Base-by-base conservation (phyloP, 2,113 vertebrate genomes). In the Platysternon megacephalum region DNA sequence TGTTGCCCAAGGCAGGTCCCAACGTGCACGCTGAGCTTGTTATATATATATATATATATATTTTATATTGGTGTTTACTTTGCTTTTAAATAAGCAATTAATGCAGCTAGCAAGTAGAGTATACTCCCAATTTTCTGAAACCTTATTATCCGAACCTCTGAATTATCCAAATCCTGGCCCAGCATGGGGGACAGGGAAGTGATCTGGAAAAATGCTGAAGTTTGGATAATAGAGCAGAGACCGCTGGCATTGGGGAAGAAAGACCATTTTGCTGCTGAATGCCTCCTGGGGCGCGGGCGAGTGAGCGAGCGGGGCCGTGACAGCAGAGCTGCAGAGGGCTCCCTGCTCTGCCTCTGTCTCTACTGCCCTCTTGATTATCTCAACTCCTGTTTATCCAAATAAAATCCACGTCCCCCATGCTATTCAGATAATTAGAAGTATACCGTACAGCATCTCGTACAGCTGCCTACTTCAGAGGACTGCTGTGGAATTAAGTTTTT, bases 1-100 rank as follows among this genome's bases (percentile, higher is more conserved):
- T 93, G 93, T 94, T 95, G 93, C 97, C 97, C 5, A 42, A 97
- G 96, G 97, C 96, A 93, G 85, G 94, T 95, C 95, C 65, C 90
- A 84, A 0, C 87, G 86, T 76, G 72, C 85, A 97, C 93, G 96
- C 74, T 78, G 92, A 97, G 79, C 95, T 97, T 96, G 95, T 86
- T n/a, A 90, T 93, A 81, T 84, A 5, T 16, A 51, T 51, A 79
- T 91, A 89, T 91, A 81, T 84, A 49, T 49, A 49, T 49, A 65
- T 82, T 93, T 93, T 91, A 90, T 93, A 81, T 84, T 90, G 51
- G 88, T 95, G 87, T 95, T 98, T 98, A 42, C 87, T 95, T 97
- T 89, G 85, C 86, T 97, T 97, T 97, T 91, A 96, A 97, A 96
- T 94, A 91, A 94, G 91, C 97, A 94, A 91, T 0, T 10, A 96